These are phyloP conservation scores for Diadumene lineata DNA, from an alignment of 92 coral and sea anemone genomes.

Conservation along the genomic window DNA sequence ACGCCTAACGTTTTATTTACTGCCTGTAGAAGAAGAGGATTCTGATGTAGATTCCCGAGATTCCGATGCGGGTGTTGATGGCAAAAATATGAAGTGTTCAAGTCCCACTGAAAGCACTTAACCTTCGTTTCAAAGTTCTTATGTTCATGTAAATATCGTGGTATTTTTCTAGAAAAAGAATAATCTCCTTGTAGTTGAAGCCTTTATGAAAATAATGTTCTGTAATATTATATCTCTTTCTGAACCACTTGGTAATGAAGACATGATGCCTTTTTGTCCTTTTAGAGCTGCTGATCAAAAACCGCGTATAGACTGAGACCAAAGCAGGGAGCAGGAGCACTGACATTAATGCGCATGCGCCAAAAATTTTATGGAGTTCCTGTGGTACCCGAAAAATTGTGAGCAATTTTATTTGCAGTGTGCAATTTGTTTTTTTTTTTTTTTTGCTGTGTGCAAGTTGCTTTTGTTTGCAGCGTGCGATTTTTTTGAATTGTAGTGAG, in stretches of 20 bases:
- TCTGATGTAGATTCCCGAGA: too few species aligned
- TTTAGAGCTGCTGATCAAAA: conserved; percentile 21
- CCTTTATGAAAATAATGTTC: conserved; percentile 67
- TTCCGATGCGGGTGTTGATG: too few species aligned
- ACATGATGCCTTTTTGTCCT: conserved; percentile 13
- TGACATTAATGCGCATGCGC: neutral
- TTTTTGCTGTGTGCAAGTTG: too few species aligned
- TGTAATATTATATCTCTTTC: conserved; percentile 57
- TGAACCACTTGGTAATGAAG: conserved; percentile 36
- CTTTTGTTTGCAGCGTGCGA: too few species aligned
- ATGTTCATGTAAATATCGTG: conserved; percentile 41
- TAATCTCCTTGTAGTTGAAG: conserved; percentile 47
- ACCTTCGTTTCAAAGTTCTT: conserved; percentile 61
- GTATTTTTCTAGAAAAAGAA: conserved; percentile 61
- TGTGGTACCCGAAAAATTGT: conserved; percentile 36
- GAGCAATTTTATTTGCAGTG: conserved; percentile 4
- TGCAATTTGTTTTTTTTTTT: conserved; percentile 22
- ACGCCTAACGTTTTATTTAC: conserved; percentile 54
- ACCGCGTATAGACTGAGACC: neutral
- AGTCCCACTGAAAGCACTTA: conserved; percentile 66
- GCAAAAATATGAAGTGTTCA: too few species aligned
- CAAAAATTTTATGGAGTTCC: conserved; percentile 11
- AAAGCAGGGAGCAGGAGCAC: neutral
- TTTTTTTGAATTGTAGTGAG: conserved; percentile 24
- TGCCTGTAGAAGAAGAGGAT: too few species aligned